Evolutionary conservation across 1,140 invertebrate species (phyloP), one percentile per base, ranked within the genome.

Genomic region (Diorhabda carinulata): DNA sequence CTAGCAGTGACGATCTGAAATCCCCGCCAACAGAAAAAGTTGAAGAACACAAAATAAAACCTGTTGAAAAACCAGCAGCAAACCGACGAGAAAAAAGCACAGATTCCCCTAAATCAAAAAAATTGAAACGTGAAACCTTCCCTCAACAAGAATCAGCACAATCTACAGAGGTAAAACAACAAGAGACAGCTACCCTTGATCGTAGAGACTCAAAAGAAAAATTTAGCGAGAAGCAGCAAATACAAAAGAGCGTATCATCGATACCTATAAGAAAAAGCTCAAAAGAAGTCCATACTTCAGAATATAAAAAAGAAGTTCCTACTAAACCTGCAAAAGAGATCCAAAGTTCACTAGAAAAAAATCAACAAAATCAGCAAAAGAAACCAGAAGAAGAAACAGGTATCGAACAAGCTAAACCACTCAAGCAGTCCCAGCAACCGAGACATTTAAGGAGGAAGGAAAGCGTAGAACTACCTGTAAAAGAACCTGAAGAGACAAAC

Each of bases 1-100:
- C 62, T 3, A 72, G 87, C 40, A 90, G 90, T 45, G 92, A 94
- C 80, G 91, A 94, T 44, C 71, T 73, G 71, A 41, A 77, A 59
- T 78, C 77, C 10, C 72, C 78, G 10, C 68, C 73, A 10, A 70
- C 66, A 5, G 75, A 74, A 72, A 56, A 62, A 72, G 65, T 61
- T 25, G 43, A 71, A 65, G 71, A 75, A 64, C 52, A 77, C 73
- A 74, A 73, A 69, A 57, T 70, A 57, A 45, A 65, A 64, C 70
- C 73, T 59, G 66, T 64, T 59, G 9, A 62, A 57, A 66, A 67
- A 64, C 40, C 41, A 60, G 42, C 66, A 67, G 41, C 25, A 57
- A 8, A 45, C 58, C 43, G 2, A 59, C 25, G 25, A 25, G 40
- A 64, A 52, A 56, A 8, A 57, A 5, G 63, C 56, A 9, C 25